Evolutionary conservation across 2,113 vertebrate genomes (phyloP), one percentile per base, ranked within the genome.

Genomic region (Gallinago paraguaiae): DNA sequence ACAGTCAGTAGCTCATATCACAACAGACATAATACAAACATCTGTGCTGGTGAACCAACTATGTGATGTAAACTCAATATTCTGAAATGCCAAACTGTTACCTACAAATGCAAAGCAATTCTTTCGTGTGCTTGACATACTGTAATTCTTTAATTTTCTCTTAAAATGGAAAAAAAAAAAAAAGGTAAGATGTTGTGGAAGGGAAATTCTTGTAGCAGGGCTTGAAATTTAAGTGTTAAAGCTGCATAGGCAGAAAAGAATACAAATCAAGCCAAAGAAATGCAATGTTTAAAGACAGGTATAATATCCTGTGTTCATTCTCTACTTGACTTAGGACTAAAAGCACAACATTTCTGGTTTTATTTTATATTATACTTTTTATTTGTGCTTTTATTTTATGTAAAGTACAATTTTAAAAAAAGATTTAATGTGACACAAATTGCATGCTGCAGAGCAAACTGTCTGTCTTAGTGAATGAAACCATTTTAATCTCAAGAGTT

Each of bases 401-500:
- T 48, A 48, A 48, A 48, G 23, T 48, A 48, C 20, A 23, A 48
- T 48, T 22, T 22, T 10, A 48, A 48, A 48, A 48, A 48, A 23
- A 48, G 46, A 95, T 92, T 96, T 90, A 97, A 97, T 65, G 56
- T 97, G 97, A 98, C 97, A 97, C 82, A 98, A 98, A 98, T 97
- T 97, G 93, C 97, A 97, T 50, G 68, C 82, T 97, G 92, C 90
- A 91, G 95, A 95, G 95, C 63, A 96, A 97, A 97, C 88, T 95
- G 91, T 94, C 95, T 98, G 85, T 97, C 95, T 97, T 28, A 30
- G 89, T 95, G 91, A 98, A 97, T 96, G 88, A 98, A 98, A 96
- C 92, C 92, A 95, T 97, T 98, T 97, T 98, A 96, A 97, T 97
- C 96, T 97, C 94, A 88, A 97, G 96, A 95, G 96, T 83, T 98